phyloP scores from a whole-genome alignment of 2,113 vertebrate genomes.

The Carettochelys insculpta region DNA sequence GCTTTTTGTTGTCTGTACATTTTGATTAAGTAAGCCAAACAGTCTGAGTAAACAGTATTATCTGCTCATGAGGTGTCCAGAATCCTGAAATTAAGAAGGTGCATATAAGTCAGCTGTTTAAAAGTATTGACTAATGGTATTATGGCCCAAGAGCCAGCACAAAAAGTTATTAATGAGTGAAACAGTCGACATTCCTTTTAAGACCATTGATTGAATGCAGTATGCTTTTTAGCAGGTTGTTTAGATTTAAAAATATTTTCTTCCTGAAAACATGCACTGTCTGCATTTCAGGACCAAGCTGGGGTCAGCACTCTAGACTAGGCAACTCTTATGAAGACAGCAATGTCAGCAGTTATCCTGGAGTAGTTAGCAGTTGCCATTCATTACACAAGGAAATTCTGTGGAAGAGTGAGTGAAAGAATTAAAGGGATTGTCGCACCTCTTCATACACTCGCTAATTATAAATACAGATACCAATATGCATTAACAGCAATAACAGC shows the following conservation, averaged over 20 bases:
- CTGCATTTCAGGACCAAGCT: conserved; percentile 16
- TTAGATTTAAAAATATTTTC: conserved; percentile 24
- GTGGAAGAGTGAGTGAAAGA: not conserved
- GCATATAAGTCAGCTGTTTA: not conserved
- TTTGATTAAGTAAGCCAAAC: not conserved
- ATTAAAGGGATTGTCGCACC: not conserved
- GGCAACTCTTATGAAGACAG: rapidly evolving
- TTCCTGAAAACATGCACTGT: not conserved
- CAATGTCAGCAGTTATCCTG: not conserved
- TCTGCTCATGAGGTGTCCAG: not conserved
- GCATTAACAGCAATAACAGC: not conserved
- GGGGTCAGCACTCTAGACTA: not conserved
- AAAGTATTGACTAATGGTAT: not conserved
- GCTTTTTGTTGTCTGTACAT: not conserved
- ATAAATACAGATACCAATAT: rapidly evolving
- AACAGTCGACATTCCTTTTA: conserved; percentile 37
- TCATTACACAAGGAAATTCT: not conserved
- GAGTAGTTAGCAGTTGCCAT: not conserved
- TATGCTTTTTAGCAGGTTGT: conserved; percentile 37
- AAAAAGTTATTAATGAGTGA: conserved; percentile 21
- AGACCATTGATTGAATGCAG: conserved; percentile 26
- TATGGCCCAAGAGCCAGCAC: conserved; percentile 30
- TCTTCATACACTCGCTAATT: too few relatives aligned
- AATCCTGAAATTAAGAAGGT: not conserved
- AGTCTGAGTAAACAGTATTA: not conserved